phyloP scores from a whole-genome alignment of 2,888 invertebrate genomes.

The Taenaris catops region DNA sequence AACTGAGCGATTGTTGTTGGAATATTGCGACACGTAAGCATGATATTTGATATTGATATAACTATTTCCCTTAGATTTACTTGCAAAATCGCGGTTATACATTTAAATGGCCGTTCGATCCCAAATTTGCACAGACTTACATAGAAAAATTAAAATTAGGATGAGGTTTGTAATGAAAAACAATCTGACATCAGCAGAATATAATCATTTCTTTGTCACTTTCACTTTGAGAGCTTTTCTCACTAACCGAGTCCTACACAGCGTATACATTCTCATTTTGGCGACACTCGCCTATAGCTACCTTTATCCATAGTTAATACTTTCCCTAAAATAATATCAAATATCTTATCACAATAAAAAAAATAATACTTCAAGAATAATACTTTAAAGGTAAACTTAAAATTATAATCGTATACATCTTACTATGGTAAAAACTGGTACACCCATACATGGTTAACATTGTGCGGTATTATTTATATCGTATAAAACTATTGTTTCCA shows the following conservation, averaged over 20 bases:
- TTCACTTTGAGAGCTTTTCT: constrained; percentile 59
- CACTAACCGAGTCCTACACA: constrained; percentile 68
- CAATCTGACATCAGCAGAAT: constrained; percentile 61
- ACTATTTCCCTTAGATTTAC: no score
- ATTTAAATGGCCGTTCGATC: no score
- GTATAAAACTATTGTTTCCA: constrained; percentile 32
- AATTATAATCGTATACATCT: constrained; percentile 62
- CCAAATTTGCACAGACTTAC: no score
- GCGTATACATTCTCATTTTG: constrained; percentile 60
- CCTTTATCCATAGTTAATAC: constrained; percentile 57
- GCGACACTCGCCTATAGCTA: constrained; percentile 62
- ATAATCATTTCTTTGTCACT: constrained; percentile 76
- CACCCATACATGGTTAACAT: constrained; percentile 45
- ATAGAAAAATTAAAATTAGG: no score
- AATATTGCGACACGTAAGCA: no score
- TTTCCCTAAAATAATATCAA: constrained; percentile 68
- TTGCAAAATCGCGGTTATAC: no score
- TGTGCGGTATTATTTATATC: constrained; percentile 26
- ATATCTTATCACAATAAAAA: constrained; percentile 68
- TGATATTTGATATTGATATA: no score
- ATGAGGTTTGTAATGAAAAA: no score
- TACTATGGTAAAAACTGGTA: constrained; percentile 46
- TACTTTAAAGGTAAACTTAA: constrained; percentile 68
- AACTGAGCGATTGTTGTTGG: no score
- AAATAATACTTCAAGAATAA: constrained; percentile 75